phyloP scores from a whole-genome alignment of 2,888 invertebrate species.

The Ophion slaviceki region DNA sequence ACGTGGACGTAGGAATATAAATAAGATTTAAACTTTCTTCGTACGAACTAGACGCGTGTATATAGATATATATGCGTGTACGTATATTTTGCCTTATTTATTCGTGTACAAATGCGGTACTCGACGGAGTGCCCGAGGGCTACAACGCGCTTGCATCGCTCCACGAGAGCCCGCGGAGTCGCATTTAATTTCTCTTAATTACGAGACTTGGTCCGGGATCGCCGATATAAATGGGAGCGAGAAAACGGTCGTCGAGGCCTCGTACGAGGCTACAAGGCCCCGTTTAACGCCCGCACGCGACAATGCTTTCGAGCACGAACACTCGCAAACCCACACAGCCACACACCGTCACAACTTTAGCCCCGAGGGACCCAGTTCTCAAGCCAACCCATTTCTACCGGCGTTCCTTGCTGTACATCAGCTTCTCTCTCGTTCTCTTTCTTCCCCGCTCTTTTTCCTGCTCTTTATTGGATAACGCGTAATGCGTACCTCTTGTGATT shows the following conservation, averaged over 20 bases:
- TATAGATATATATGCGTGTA: not conserved
- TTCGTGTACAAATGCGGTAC: not conserved
- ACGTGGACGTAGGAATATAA: not conserved
- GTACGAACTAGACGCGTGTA: not conserved
- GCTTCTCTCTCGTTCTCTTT: conserved; percentile 1
- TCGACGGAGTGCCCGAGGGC: not conserved
- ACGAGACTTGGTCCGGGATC: conserved; percentile 57
- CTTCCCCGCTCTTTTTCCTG: not conserved
- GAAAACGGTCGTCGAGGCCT: conserved; percentile 44
- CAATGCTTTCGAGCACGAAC: conserved; percentile 35
- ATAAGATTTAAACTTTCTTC: not conserved
- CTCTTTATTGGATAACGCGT: not conserved
- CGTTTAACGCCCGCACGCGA: conserved; percentile 64
- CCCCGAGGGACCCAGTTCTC: conserved; percentile 53
- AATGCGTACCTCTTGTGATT: not conserved
- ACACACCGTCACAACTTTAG: conserved; percentile 13
- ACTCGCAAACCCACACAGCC: not conserved
- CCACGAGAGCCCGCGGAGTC: conserved; percentile 42
- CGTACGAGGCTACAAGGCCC: conserved; percentile 43
- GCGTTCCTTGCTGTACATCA: not conserved
- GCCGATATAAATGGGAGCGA: conserved; percentile 58
- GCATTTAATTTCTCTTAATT: conserved; percentile 64
- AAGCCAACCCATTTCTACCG: conserved; percentile 20
- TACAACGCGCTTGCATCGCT: conserved; percentile 17
- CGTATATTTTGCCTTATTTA: not conserved